phyloP scores from a whole-genome alignment of 2,797 vertebrate genomes.

The Catharus ustulatus region DNA sequence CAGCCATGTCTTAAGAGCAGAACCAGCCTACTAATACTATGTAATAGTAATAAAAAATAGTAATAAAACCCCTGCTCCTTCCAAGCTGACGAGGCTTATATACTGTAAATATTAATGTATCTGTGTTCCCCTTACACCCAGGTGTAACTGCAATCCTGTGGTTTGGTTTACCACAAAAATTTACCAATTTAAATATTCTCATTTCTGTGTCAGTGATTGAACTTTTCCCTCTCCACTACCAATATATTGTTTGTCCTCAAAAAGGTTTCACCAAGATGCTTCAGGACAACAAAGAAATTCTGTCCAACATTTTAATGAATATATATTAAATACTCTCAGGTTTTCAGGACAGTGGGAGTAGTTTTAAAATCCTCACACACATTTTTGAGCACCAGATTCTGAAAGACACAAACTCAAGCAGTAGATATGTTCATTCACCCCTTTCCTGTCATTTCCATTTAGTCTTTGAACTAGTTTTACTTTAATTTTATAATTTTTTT shows the following conservation, averaged over 20 bases:
- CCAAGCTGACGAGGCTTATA: background rate
- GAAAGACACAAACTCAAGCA: background rate
- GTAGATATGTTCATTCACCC: accelerated
- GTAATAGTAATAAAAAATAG: background rate
- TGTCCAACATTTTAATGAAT: background rate
- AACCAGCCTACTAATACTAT: background rate
- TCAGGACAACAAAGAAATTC: background rate
- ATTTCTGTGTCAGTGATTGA: background rate
- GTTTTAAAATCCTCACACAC: background rate
- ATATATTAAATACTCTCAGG: background rate
- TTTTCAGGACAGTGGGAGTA: background rate
- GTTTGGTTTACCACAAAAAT: background rate
- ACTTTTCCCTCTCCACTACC: too few species aligned
- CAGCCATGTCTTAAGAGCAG: background rate
- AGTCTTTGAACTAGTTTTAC: background rate
- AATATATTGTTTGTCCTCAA: background rate
- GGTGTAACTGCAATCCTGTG: background rate
- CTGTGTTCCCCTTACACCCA: background rate
- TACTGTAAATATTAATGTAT: background rate
- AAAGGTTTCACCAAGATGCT: background rate
- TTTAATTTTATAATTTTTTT: background rate
- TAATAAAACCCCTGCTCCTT: background rate
- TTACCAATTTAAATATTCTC: background rate
- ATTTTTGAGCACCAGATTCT: background rate
- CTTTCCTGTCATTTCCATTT: background rate